Conservation (phyloP, 2,113 vertebrate species). For the Arothron firmamentum region DNA sequence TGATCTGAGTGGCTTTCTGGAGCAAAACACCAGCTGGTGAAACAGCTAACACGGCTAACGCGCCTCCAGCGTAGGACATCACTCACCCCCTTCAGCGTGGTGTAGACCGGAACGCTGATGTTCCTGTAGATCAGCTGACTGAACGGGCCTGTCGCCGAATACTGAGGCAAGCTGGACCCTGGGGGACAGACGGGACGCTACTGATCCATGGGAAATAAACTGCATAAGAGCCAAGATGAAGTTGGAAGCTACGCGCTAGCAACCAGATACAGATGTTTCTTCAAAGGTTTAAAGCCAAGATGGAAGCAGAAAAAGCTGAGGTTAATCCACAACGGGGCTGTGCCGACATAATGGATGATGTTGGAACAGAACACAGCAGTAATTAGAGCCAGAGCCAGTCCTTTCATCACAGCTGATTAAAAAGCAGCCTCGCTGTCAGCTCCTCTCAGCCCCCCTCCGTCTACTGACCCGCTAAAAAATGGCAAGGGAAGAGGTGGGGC, state of each 20-base stretch:
- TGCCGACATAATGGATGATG: conserved; percentile 19
- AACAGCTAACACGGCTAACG: neutral
- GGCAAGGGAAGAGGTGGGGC: neutral
- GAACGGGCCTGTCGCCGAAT: conserved; percentile 76
- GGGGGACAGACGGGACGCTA: conserved; percentile 24
- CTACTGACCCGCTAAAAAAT: neutral
- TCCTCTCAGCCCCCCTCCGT: conserved; percentile 10
- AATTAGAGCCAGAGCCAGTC: conserved; percentile 55
- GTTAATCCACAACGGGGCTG: conserved; percentile 27
- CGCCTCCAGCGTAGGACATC: neutral
- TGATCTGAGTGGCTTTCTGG: conserved; percentile 89
- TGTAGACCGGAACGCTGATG: conserved; percentile 83
- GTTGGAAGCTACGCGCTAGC: no score
- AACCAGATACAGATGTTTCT: no score
- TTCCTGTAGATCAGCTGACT: conserved; percentile 84
- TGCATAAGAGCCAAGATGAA: no score
- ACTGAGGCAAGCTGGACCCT: conserved; percentile 73
- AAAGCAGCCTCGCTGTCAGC: conserved; percentile 46
- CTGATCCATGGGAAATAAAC: neutral
- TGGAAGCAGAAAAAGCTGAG: conserved; percentile 22
- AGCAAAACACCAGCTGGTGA: neutral
- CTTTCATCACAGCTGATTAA: conserved; percentile 69
- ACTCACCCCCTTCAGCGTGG: conserved; percentile 86
- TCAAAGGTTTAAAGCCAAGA: neutral
- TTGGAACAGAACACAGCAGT: conserved; percentile 22